Base-by-base conservation (phyloP, 2,113 vertebrate genomes). In the Typhlomys cinereus region DNA sequence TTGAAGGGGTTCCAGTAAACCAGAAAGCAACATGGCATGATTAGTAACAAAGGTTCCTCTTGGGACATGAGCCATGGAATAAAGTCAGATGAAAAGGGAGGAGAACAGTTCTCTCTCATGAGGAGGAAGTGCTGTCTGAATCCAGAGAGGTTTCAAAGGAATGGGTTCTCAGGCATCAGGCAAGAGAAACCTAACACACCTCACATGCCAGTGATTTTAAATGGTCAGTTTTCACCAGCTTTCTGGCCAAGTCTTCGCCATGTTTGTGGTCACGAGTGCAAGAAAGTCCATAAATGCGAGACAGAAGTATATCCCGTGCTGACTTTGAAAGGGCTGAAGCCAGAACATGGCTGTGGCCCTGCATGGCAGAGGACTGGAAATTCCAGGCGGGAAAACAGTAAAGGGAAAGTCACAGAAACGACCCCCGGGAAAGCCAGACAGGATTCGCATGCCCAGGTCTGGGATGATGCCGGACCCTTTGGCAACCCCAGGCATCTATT, bases 271-370 rank as follows among this genome's bases (percentile, higher is more conserved):
- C n/a, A 21, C 3, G 10, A 17, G 41, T 29, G n/a, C 25, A 0
- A 21, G 0, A 6, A 39, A 59, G 41, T 20, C 23, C 17, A 74
- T 15, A 25, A 11, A 25, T 25, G 4, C 0, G 0, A 39, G 29
- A 0, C 0, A 7, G 62, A 44, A 52, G 39, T 1, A 5, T 1
- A 2, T 7, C 36, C 17, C 0, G 0, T 5, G 44, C 20, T 13
- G 17, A 48, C 31, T 29, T 64, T 31, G 18, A 59, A 0, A 1
- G 0, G 41, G 11, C 12, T 0, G 1, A 20, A 11, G 50, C 36
- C 2, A 1, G 5, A 23, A 39, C 0, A 7, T 0, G 5, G 75
- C 36, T 27, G 57, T 1, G 0, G 1, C 46, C 7, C 41, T 3
- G 2, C 39, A 21, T 44, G 31, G 69, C 17, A 2, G 0, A 2